These are phyloP conservation scores for Plotosus lineatus DNA, from an alignment of 2,113 vertebrate species.

Conservation along the genomic window DNA sequence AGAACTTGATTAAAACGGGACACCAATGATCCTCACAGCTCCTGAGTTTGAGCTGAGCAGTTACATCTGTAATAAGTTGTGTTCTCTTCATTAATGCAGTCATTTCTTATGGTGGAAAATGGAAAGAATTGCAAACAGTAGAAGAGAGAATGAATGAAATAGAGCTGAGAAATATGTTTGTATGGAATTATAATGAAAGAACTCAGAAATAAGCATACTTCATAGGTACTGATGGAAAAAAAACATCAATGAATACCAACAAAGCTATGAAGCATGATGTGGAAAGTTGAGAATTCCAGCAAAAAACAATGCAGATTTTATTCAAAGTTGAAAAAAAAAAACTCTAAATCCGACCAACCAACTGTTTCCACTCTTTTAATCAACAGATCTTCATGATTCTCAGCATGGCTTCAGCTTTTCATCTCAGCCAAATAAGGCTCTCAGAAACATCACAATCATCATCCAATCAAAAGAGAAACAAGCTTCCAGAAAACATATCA, in stretches of 20 bases:
- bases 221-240: not conserved
- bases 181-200: not conserved
- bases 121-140: too few relatives aligned
- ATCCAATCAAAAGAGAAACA: not conserved
- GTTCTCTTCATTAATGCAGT: too few relatives aligned
- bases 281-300: not conserved
- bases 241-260: not conserved
- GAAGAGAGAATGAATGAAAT: not conserved
- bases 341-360: not conserved
- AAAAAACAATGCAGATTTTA: not conserved
- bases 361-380: constrained; percentile 10
- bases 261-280: not conserved
- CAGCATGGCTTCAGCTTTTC: not conserved
- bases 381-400: not conserved
- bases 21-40: not conserved
- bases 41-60: not conserved
- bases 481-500: not conserved
- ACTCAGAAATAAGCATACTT: not conserved
- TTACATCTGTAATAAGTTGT: too few relatives aligned
- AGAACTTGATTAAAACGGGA: not conserved
- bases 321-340: not conserved
- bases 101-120: too few relatives aligned
- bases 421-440: not conserved
- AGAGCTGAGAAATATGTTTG: not conserved
- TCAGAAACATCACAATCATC: not conserved